These are phyloP conservation scores for Thinocorus orbignyianus DNA, from an alignment of 2,113 vertebrate genomes.

Conservation along the genomic window DNA sequence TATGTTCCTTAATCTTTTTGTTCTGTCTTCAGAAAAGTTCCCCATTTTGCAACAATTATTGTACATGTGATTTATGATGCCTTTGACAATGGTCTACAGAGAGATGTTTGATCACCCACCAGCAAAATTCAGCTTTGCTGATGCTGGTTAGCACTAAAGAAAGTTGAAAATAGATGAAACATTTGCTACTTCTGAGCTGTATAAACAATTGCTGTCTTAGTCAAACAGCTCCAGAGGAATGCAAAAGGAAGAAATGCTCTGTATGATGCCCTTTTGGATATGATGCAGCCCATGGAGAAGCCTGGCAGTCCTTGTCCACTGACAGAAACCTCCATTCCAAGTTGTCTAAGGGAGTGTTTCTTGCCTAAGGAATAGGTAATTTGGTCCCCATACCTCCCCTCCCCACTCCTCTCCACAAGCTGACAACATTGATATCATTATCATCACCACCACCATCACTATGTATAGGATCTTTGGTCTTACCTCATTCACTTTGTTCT, in stretches of 20 bases:
- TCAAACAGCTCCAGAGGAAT: background rate
- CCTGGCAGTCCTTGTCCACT: background rate
- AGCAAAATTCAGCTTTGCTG: background rate
- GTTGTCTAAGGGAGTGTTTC: background rate
- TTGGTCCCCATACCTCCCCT: background rate
- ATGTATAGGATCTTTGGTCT: background rate
- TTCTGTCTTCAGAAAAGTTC: background rate
- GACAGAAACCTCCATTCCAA: background rate
- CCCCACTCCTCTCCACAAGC: background rate
- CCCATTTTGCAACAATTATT: background rate
- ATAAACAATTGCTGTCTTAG: background rate
- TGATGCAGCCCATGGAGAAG: background rate
- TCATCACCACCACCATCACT: background rate
- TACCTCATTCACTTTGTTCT: conserved; percentile 42
- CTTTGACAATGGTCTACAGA: background rate
- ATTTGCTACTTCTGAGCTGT: background rate
- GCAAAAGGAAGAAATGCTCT: background rate
- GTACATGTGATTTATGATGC: background rate
- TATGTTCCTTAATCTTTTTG: background rate
- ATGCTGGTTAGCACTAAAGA: background rate
- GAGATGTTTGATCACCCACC: background rate
- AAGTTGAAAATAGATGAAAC: background rate
- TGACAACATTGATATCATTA: background rate
- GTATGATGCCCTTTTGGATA: background rate
- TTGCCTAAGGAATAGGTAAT: background rate